phyloP scores from a whole-genome alignment of 2,113 vertebrate genomes.

The Elgaria multicarinata region DNA sequence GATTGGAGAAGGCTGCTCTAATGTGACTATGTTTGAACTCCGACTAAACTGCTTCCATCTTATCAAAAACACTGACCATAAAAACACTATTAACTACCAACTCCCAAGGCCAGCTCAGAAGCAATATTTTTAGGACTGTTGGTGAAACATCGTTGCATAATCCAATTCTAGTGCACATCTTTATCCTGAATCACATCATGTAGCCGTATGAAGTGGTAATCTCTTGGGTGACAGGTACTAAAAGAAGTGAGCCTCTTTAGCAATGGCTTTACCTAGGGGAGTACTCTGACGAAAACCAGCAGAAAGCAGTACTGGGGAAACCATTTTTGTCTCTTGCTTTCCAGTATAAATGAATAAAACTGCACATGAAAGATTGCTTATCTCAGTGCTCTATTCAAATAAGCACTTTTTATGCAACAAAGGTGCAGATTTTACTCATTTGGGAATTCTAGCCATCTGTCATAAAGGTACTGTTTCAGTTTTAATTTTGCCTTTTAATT shows the following conservation, averaged over 20 bases:
- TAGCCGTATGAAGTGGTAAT: background rate
- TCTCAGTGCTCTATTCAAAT: background rate
- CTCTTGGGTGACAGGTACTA: slow-evolving; percentile 39
- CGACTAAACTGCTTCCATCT: background rate
- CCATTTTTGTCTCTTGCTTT: background rate
- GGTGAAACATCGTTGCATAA: background rate
- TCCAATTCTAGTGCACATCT: background rate
- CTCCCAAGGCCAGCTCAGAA: background rate
- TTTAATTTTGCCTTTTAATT: too few relatives aligned
- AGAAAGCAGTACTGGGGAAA: background rate
- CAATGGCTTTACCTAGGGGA: background rate
- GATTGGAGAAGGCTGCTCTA: background rate
- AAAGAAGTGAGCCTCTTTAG: slow-evolving; percentile 66
- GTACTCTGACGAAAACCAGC: fast-evolving
- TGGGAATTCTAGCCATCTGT: background rate
- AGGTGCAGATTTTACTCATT: too few relatives aligned
- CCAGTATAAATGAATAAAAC: background rate
- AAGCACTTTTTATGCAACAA: background rate
- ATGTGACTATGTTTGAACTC: background rate
- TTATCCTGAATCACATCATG: background rate
- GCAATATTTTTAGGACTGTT: background rate
- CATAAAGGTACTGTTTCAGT: background rate
- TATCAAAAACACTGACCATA: background rate
- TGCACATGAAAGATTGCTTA: background rate
- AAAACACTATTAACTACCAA: background rate